Conservation (phyloP, 2,888 invertebrate genomes). For the Lutraria lutraria region DNA sequence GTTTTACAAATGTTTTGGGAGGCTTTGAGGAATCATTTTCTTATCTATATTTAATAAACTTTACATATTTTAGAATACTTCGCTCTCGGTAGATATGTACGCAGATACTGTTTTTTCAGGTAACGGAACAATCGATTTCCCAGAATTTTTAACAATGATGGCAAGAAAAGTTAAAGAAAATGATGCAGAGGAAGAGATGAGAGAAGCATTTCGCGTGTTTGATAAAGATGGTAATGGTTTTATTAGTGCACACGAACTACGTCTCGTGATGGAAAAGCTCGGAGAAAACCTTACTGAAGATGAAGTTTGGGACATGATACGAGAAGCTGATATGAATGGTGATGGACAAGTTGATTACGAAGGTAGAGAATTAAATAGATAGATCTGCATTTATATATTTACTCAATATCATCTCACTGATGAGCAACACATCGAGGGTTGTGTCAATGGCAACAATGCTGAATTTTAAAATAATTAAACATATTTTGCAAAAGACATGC, state of each 20-base stretch:
- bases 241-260: slow-evolving; percentile 14
- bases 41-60: too few species aligned
- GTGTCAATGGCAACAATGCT: not conserved
- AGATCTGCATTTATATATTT: not conserved
- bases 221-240: slow-evolving; percentile 23
- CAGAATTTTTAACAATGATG: slow-evolving; percentile 9
- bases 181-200: not conserved
- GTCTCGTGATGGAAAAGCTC: not conserved
- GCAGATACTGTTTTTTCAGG: not conserved
- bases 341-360: slow-evolving; percentile 26
- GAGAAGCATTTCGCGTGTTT: not conserved
- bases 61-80: too few species aligned
- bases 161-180: not conserved
- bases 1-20: too few species aligned
- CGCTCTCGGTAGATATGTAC: too few species aligned
- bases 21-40: too few species aligned
- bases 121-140: slow-evolving; percentile 1
- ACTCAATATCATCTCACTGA: not conserved
- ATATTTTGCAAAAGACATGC: not conserved
- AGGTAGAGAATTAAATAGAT: not conserved
- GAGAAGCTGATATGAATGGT: slow-evolving; percentile 20
- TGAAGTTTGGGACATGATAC: slow-evolving; percentile 16
- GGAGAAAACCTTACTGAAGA: slow-evolving; percentile 27
- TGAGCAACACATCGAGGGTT: not conserved
- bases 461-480: not conserved